Evolutionary conservation across 2,113 vertebrate species (phyloP), one percentile per base, ranked within the genome.

Genomic region (Cryptomyrus ogoouensis): DNA sequence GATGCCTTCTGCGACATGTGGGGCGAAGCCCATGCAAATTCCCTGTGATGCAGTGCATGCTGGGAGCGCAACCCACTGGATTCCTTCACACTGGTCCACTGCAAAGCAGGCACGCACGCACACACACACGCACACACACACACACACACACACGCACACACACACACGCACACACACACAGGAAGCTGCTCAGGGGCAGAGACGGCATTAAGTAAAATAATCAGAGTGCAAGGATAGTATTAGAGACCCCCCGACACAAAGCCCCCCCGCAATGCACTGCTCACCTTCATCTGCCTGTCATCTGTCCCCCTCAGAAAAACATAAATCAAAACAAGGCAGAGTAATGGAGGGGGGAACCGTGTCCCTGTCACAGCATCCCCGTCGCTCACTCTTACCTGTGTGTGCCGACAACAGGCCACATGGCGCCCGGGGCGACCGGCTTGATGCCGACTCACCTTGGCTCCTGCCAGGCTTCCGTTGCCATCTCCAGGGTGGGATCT

Each of bases 391-490:
- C 62, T 70, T 31, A 70, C 62, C 62, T 5, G 9, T 0, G 10
- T 12, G n/a, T 70, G 62, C 62, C 10, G 56, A n/a, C 24, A 6
- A n/a, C 56, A 62, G 56, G 24, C 24, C 56, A n/a, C 56, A 62
- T n/a, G 56, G 27, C 13, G 2, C 9, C 70, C 70, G 83, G 53
- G 56, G 27, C 13, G 2, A 3, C 70, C 70, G 83, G 53, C n/a
- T 90, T 84, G 83, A 50, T 19, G 58, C 1, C 24, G 74, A 17
- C 31, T n/a, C 44, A 3, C 62, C 10, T 27, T 13, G 62, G 62
- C n/a, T 70, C n/a, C 62, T 70, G n/a, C n/a, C n/a, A 3, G n/a
- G n/a, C 62, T 93, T 93, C 94, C 93, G 95, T 95, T 95, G 93
- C 95, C 93, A 95, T 44, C 46, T 90, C 62, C 62, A 13, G 42